These are phyloP conservation scores for Drosophila melanocephala DNA, from an alignment of 2,888 invertebrate species.

Conservation along the genomic window DNA sequence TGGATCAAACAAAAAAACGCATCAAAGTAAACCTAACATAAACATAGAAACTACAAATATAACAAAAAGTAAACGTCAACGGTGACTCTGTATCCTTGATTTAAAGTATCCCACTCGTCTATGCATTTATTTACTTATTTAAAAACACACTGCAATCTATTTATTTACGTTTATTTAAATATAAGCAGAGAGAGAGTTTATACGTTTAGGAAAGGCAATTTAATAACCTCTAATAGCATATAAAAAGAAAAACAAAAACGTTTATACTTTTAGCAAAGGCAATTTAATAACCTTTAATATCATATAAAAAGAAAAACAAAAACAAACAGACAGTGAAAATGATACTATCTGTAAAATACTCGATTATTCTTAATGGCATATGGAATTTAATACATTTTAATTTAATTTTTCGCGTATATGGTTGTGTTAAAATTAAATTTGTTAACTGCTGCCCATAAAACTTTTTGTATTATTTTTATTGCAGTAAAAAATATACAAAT, in stretches of 20 bases:
- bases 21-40: not conserved
- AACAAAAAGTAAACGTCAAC: not conserved
- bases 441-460: not conserved
- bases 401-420: not conserved
- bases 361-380: not conserved
- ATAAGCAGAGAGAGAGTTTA: not conserved
- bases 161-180: not conserved
- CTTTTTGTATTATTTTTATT: not conserved
- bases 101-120: not conserved
- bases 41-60: not conserved
- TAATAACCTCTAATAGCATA: not conserved
- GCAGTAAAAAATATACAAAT: not conserved
- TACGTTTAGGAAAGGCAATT: not conserved
- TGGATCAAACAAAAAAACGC: not conserved
- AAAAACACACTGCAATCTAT: not conserved
- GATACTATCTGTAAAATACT: not conserved
- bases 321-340: not conserved
- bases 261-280: not conserved
- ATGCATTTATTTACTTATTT: not conserved
- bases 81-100: not conserved
- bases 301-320: not conserved
- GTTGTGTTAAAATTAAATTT: not conserved
- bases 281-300: not conserved
- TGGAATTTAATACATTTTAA: not conserved
- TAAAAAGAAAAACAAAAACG: too few species aligned